Percentiles rank a stretch among this genome's conserved stretches.
Conservation (phyloP, 2,797 vertebrate genomes). For the Phylloscopus collybita region DNA sequence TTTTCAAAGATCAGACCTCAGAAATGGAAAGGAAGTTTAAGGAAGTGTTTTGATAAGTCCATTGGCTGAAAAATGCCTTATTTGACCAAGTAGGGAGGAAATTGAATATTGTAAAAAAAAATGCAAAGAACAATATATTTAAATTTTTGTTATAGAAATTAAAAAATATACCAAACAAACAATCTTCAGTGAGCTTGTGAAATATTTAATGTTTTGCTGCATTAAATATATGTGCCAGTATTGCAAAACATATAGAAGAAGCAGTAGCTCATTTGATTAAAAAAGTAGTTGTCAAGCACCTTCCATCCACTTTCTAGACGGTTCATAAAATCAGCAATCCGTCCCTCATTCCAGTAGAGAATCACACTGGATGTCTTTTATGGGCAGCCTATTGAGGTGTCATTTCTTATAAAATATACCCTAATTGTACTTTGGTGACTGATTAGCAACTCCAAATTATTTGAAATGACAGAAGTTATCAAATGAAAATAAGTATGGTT, state of each 20-base stretch:
- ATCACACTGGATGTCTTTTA: background rate
- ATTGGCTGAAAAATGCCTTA: background rate
- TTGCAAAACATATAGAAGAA: background rate
- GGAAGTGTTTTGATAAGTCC: background rate
- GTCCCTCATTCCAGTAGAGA: background rate
- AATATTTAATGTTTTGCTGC: background rate
- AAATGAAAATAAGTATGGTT: background rate
- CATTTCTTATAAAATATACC: background rate
- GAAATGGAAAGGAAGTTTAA: background rate
- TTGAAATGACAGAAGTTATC: background rate
- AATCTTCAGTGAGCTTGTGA: background rate
- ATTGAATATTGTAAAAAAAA: background rate
- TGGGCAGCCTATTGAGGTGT: background rate
- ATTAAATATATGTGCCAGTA: background rate
- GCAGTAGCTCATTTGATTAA: background rate
- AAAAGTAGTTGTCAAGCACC: background rate
- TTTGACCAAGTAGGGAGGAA: background rate
- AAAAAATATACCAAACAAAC: background rate
- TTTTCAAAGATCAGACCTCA: background rate
- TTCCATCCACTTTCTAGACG: background rate
- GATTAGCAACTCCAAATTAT: background rate
- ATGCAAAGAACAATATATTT: background rate
- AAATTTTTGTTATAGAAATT: background rate
- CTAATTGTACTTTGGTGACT: background rate
- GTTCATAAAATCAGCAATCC: background rate